These are phyloP conservation scores for Ptilonorhynchus violaceus DNA, from an alignment of 2,113 vertebrate genomes.

Conservation along the genomic window DNA sequence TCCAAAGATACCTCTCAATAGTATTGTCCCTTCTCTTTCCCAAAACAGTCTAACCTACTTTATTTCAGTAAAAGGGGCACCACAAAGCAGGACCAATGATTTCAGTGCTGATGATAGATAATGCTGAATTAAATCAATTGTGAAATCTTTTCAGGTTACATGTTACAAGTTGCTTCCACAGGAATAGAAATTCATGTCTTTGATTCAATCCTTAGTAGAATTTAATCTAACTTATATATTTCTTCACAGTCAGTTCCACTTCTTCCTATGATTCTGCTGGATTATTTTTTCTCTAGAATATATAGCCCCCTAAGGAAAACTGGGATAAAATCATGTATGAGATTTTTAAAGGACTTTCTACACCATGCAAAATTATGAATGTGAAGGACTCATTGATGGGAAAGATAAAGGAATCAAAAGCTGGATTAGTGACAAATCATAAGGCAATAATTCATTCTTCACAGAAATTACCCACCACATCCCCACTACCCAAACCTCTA, in stretches of 20 bases:
- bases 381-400: neutral
- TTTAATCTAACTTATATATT: neutral
- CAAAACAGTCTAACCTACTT: neutral
- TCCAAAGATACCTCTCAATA: neutral
- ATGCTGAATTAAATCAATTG: neutral
- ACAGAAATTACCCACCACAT: neutral
- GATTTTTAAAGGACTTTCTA: neutral
- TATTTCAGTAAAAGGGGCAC: neutral
- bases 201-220: neutral
- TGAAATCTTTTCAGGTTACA: neutral
- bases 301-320: neutral
- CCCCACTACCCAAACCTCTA: neutral
- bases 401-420: neutral
- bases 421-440: neutral
- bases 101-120: neutral
- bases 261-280: neutral
- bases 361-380: neutral
- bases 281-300: neutral
- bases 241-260: neutral
- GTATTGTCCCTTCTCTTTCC: neutral
- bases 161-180: neutral
- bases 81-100: neutral
- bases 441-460: neutral
- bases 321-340: neutral
- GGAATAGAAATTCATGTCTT: neutral